These are phyloP conservation scores for Caretta caretta DNA, from an alignment of 2,113 vertebrate species.

Conservation along the genomic window DNA sequence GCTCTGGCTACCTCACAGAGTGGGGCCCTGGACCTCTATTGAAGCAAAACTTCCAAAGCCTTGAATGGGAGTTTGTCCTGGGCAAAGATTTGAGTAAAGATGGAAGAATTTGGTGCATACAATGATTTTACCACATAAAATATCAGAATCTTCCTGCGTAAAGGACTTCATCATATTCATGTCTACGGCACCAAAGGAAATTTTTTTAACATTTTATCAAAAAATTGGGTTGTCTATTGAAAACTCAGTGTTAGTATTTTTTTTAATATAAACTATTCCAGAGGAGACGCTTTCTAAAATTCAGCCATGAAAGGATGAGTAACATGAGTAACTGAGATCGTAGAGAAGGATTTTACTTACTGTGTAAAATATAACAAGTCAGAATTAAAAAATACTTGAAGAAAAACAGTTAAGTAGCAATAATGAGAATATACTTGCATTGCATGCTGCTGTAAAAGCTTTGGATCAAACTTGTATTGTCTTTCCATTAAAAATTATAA, in stretches of 20 bases:
- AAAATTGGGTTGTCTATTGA: background rate
- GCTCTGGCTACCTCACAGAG: background rate
- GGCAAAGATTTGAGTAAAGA: background rate
- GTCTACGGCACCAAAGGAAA: background rate
- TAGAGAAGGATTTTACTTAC: background rate
- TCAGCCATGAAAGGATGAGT: background rate
- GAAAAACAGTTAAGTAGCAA: background rate
- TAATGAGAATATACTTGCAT: slow-evolving; percentile 22
- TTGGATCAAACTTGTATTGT: background rate
- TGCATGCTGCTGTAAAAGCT: background rate
- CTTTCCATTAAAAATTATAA: background rate
- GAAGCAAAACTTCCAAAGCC: background rate
- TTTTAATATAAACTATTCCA: background rate
- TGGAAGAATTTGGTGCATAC: background rate
- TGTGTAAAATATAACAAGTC: background rate
- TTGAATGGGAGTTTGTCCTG: background rate
- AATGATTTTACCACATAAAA: background rate
- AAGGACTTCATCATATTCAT: background rate
- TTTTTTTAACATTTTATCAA: background rate
- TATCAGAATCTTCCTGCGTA: background rate
- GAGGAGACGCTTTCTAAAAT: background rate
- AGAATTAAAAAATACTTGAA: background rate
- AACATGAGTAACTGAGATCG: background rate
- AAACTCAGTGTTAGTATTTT: background rate
- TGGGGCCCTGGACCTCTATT: background rate